A percentile compares a stretch with the other conserved stretches of the same genome.
Evolutionary conservation across 1,140 invertebrate genomes (phyloP).

Genomic region (Stegodyphus mimosarum): DNA sequence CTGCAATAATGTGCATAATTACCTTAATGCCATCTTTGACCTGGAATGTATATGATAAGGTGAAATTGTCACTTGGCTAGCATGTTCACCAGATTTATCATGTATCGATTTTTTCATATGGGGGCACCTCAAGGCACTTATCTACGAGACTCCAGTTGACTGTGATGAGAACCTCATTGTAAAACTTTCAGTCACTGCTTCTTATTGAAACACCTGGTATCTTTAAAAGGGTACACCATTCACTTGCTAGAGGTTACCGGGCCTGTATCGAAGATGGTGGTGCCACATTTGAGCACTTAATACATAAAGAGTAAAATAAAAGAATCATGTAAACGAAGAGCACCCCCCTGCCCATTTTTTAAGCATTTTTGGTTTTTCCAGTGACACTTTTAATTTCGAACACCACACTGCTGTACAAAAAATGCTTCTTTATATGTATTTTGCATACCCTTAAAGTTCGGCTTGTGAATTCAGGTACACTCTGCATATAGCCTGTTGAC

Average conservation of each 20-base stretch:
- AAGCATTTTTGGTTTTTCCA: no score
- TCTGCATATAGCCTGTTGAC: no score
- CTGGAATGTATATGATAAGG: not conserved
- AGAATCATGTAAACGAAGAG: no score
- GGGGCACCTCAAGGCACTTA: not conserved
- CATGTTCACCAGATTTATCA: not conserved
- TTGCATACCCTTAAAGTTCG: no score
- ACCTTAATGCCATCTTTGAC: no score
- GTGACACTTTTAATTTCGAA: no score
- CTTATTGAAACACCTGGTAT: not conserved
- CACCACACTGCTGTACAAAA: no score
- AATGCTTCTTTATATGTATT: no score
- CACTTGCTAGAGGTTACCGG: not conserved
- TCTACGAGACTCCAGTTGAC: not conserved
- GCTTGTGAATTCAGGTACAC: no score
- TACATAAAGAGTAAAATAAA: no score
- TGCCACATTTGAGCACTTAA: not conserved
- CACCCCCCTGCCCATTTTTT: no score
- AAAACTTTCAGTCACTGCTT: not conserved
- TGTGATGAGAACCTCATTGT: not conserved
- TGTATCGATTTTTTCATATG: not conserved
- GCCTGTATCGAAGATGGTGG: not conserved
- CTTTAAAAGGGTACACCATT: not conserved
- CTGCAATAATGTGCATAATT: no score
- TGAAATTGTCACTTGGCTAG: not conserved